A percentile compares a stretch with the other conserved stretches of the same genome.
phyloP scores from a whole-genome alignment of 2,113 vertebrate genomes.

The Gila orcuttii region DNA sequence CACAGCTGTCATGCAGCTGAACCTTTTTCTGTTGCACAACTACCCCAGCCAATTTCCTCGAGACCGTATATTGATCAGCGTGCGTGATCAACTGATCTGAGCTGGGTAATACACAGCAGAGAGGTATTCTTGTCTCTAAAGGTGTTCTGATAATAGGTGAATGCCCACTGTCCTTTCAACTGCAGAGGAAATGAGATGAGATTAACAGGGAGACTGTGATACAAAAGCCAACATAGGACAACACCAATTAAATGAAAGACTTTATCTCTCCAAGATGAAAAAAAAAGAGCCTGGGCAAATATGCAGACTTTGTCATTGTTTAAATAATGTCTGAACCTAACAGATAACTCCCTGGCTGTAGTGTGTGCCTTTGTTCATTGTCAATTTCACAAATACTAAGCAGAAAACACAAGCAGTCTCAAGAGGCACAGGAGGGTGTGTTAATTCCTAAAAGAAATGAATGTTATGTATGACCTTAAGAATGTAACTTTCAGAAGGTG shows the following conservation, averaged over 20 bases:
- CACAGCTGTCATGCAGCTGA: conserved; percentile 45
- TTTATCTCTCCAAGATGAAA: conserved; percentile 26
- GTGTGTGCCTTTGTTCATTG: neutral
- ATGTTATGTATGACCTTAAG: too few species aligned
- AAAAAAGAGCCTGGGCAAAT: neutral
- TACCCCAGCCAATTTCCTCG: conserved; percentile 43
- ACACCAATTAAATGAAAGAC: conserved; percentile 35
- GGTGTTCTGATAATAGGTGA: conserved; percentile 18
- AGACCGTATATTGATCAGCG: conserved; percentile 52
- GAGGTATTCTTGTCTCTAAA: neutral
- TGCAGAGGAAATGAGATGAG: conserved; percentile 15
- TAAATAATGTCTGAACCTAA: neutral
- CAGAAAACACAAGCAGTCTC: neutral
- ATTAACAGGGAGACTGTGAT: conserved; percentile 8
- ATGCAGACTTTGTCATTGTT: conserved; percentile 6
- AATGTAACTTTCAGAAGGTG: neutral
- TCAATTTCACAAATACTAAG: conserved; percentile 5
- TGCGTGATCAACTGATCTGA: conserved; percentile 46
- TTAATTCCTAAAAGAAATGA: neutral
- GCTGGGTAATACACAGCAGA: conserved; percentile 16
- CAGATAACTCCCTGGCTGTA: neutral
- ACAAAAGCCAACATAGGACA: conserved; percentile 5
- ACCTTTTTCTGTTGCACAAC: conserved; percentile 17
- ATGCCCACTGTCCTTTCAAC: neutral
- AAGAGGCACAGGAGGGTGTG: too few species aligned